Percentiles rank a stretch among this genome's conserved stretches.
These are phyloP conservation scores for Drosophila ustulata DNA, from an alignment of 2,888 invertebrate species.

Conservation along the genomic window DNA sequence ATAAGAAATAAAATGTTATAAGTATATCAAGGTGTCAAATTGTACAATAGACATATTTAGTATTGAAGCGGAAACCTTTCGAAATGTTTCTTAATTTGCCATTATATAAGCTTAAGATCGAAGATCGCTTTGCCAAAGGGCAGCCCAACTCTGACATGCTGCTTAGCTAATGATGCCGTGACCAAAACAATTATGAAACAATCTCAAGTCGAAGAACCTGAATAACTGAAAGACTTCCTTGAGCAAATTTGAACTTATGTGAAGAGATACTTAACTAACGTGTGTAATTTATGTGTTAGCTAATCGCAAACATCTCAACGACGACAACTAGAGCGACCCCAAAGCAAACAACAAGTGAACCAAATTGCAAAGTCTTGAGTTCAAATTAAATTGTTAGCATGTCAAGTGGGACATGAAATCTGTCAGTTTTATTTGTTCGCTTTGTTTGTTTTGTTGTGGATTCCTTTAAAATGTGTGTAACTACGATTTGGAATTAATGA, in stretches of 20 bases:
- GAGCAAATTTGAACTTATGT: slow-evolving; percentile 8
- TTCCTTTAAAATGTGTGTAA: slow-evolving; percentile 65
- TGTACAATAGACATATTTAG: slow-evolving; percentile 22
- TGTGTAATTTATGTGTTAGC: slow-evolving; percentile 37
- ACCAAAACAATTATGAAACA: slow-evolving; percentile 35
- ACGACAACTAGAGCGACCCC: slow-evolving; percentile 43
- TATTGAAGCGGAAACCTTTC: slow-evolving; percentile 44
- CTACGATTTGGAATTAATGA: slow-evolving; percentile 8
- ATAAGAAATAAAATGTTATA: not conserved
- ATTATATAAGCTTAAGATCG: slow-evolving; percentile 11
- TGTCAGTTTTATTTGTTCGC: slow-evolving; percentile 3
- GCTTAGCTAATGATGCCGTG: slow-evolving; percentile 46
- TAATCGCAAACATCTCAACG: slow-evolving; percentile 28
- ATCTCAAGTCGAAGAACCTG: slow-evolving; percentile 31
- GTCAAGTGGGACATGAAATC: slow-evolving; percentile 81
- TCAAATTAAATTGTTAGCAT: slow-evolving; percentile 82
- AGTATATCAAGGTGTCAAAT: slow-evolving; percentile 48
- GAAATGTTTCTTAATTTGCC: slow-evolving; percentile 29
- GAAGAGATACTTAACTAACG: slow-evolving; percentile 10
- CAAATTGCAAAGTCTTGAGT: slow-evolving; percentile 68
- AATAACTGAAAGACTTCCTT: slow-evolving; percentile 39
- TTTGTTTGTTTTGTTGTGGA: slow-evolving; percentile 46
- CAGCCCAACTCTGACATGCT: slow-evolving; percentile 24
- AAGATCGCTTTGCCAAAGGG: slow-evolving; percentile 28
- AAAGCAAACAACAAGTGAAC: slow-evolving; percentile 31